Evolutionary conservation across 2,888 invertebrate species (phyloP).

Genomic region (Pristionchus mayeri): DNA sequence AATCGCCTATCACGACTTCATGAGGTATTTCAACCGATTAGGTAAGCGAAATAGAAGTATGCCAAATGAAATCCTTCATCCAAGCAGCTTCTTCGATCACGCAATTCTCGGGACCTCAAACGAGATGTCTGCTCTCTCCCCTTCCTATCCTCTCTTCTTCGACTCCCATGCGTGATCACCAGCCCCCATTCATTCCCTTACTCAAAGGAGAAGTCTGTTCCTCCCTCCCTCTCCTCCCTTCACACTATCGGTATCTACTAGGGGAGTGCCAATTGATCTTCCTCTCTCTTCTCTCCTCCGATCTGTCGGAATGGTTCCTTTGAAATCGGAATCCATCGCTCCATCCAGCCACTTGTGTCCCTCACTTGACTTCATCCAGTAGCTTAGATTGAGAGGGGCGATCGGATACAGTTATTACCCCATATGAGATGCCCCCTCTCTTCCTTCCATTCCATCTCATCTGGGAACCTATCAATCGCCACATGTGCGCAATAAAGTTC

Average conservation of each 20-base stretch:
- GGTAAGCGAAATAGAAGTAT: no score
- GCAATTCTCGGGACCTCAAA: not conserved
- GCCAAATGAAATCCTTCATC: no score
- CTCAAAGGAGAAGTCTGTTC: constrained; percentile 32
- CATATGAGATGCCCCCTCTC: constrained; percentile 29
- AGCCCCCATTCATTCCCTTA: not conserved
- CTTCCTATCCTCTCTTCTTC: not conserved
- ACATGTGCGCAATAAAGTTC: constrained; percentile 31
- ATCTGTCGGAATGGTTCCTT: constrained; percentile 39
- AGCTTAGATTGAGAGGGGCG: not conserved
- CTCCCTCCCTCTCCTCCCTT: constrained; percentile 23
- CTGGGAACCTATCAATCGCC: constrained; percentile 41
- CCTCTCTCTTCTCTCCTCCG: constrained; percentile 1
- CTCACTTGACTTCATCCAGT: constrained; percentile 36
- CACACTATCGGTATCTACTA: constrained; percentile 33
- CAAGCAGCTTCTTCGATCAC: not conserved
- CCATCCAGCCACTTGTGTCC: constrained; percentile 21
- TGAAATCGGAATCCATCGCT: constrained; percentile 39
- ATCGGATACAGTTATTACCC: constrained; percentile 11
- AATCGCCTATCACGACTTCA: no score
- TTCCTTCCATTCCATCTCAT: constrained; percentile 6
- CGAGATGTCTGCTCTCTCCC: not conserved
- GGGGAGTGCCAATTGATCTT: constrained; percentile 41
- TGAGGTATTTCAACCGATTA: no score
- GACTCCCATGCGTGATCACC: not conserved